Evolutionary conservation across 2,113 vertebrate species (phyloP), one percentile per base, ranked within the genome.

Genomic region (Henicopernis longicauda): DNA sequence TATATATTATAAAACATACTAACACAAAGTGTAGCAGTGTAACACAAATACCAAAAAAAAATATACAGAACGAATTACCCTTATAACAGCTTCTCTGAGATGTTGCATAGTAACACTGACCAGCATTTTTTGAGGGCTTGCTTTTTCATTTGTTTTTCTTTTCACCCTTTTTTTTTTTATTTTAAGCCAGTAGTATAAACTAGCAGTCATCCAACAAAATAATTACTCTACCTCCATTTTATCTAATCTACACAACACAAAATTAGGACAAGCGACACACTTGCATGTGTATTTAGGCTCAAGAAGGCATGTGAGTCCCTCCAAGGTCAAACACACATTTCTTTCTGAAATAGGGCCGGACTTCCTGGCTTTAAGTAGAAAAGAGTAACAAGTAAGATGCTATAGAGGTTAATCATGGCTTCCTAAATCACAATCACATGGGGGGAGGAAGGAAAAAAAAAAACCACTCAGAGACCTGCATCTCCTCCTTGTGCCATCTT

Each of bases 61-160:
- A 1, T 8, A 12, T 2, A 27, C 21, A 50, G 18, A 34, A 5
- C 20, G 0, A 27, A 17, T n/a, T 32, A 25, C 23, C 13, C 36
- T 50, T 32, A 3, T 38, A 81, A 55, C 11, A 36, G 45, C 15
- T 11, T 42, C 57, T 23, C 27, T 3, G 14, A 42, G 21, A 7
- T 44, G 7, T 17, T 36, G 18, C 40, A 32, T 10, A 42, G 15
- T 27, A 67, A 55, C 29, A 11, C 11, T 16, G n/a, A 26, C 16
- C 36, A 65, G 23, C 15, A 9, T 11, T 31, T 74, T 63, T 3
- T 2, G 13, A 82, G 34, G 5, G 5, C 4, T 84, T 63, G 31
- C 18, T 19, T 77, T 29, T 27, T 29, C 4, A 1, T 25, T 54
- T n/a, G 23, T 20, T 15, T 18, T 42, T 25, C 42, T 19, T 5